A percentile compares a stretch with the other conserved stretches of the same genome.
These are phyloP conservation scores for Phoeniculus purpureus DNA, from an alignment of 2,797 vertebrate species.

Conservation along the genomic window DNA sequence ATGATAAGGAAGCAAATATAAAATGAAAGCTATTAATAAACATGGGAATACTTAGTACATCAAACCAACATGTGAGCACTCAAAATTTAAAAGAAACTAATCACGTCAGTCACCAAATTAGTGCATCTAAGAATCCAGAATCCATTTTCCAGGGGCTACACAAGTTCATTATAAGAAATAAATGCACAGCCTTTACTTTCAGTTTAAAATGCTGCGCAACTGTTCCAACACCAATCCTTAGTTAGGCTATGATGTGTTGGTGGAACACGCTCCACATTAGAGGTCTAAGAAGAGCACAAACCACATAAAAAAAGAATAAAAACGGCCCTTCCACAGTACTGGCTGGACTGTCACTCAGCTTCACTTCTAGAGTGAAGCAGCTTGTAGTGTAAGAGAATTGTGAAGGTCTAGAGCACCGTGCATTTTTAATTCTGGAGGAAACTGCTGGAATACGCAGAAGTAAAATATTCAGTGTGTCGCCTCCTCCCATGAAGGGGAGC, in stretches of 20 bases:
- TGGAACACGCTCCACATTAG: not conserved
- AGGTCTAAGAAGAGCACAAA: not conserved
- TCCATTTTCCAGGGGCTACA: not conserved
- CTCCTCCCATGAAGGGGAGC: not conserved
- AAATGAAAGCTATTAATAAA: conserved; percentile 63
- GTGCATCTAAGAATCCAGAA: not conserved
- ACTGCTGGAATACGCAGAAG: not conserved
- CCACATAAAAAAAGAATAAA: not conserved
- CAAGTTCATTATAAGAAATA: not conserved
- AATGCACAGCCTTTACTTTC: not conserved
- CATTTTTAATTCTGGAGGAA: not conserved
- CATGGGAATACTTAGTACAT: not conserved
- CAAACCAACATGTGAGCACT: not conserved
- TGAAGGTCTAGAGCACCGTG: not conserved
- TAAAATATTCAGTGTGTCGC: not conserved
- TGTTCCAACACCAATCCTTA: not conserved
- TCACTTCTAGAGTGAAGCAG: not conserved
- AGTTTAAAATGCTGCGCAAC: not conserved
- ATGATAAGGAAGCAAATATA: conserved; percentile 61
- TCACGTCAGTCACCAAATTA: not conserved
- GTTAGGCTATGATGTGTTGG: not conserved
- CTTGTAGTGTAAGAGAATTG: not conserved
- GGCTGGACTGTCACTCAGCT: not conserved
- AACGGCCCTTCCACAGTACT: not conserved
- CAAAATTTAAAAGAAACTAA: conserved; percentile 25